phyloP scores from a whole-genome alignment of 2,888 invertebrate genomes.

The Watsonalla binaria region DNA sequence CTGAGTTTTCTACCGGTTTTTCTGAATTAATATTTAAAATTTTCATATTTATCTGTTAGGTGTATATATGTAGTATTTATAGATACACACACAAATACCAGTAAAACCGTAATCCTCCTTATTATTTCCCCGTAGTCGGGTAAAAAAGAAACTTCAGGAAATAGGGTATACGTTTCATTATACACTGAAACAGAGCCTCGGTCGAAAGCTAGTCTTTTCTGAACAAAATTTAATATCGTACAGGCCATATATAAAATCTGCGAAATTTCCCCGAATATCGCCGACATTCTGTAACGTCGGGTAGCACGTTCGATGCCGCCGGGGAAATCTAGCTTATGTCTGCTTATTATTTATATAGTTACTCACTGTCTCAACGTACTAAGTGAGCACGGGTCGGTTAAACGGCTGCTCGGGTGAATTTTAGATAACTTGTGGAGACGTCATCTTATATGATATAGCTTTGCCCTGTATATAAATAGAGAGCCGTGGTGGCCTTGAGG shows the following conservation, averaged over 20 bases:
- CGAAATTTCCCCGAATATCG: not conserved
- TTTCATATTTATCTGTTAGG: too few species aligned
- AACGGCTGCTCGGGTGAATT: not conserved
- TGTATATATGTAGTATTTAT: too few species aligned
- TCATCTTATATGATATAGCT: not conserved
- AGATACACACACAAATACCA: too few species aligned
- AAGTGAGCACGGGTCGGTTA: not conserved
- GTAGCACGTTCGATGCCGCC: conserved; percentile 23
- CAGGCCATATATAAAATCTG: not conserved
- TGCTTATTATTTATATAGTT: conserved; percentile 28
- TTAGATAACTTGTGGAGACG: not conserved
- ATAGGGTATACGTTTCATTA: too few species aligned
- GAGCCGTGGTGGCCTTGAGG: too few species aligned
- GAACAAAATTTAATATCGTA: not conserved
- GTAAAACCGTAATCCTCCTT: too few species aligned
- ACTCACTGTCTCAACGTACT: not conserved
- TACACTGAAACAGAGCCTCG: too few species aligned
- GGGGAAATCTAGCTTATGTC: conserved; percentile 28
- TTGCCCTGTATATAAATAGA: not conserved
- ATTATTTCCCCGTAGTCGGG: too few species aligned
- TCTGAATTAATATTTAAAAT: too few species aligned
- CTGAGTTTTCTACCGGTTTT: too few species aligned
- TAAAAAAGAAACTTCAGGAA: too few species aligned
- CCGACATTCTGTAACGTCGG: not conserved
- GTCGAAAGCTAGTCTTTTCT: too few species aligned